Evolutionary conservation across 2,888 invertebrate species (phyloP).

Genomic region (Ametastegia equiseti): DNA sequence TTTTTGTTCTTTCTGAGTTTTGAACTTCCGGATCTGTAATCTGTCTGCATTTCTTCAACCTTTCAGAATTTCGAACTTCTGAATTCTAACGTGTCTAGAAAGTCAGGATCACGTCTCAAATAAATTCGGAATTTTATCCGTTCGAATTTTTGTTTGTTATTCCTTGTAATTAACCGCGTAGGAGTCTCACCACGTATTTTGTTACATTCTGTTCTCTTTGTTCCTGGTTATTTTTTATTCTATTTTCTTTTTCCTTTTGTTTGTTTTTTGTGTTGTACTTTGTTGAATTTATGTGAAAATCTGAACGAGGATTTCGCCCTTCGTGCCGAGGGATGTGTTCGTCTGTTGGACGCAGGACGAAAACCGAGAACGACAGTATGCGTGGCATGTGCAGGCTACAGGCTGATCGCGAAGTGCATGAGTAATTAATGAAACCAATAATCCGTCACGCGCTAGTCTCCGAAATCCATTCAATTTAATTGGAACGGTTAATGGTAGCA

Average conservation of each 20-base stretch:
- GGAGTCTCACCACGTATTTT: not conserved
- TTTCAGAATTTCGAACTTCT: no score
- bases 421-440: conserved; percentile 74
- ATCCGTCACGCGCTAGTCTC: conserved; percentile 63
- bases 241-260: not conserved
- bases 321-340: not conserved
- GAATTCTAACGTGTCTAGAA: no score
- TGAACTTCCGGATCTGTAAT: no score
- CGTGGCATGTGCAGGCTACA: not conserved
- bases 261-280: no score
- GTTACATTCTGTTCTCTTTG: not conserved
- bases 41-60: no score
- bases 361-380: conserved; percentile 29
- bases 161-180: not conserved
- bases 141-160: not conserved
- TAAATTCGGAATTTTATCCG: not conserved
- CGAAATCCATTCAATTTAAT: conserved; percentile 74
- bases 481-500: conserved; percentile 60
- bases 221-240: not conserved
- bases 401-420: conserved; percentile 59
- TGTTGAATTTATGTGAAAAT: conserved; percentile 12
- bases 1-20: no score
- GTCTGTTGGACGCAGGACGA: conserved; percentile 10
- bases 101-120: no score
- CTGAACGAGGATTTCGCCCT: not conserved